phyloP scores from a whole-genome alignment of 2,113 vertebrate genomes.

The human region GRCh38 chr3:76451501-76452000 shows the following conservation, averaged over 20 bases:
- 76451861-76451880: neutral
- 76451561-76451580: neutral
- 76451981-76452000: neutral
- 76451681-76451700: neutral
- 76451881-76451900: neutral
- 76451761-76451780: neutral
- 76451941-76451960: neutral
- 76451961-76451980: neutral
- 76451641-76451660: neutral
- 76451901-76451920: neutral
- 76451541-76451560: neutral
- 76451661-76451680: slow-evolving; percentile 29
- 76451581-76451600: neutral
- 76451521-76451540: neutral
- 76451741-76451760: neutral
- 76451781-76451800: neutral
- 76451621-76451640: neutral
- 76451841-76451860: neutral
- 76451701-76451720: neutral
- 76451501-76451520: neutral
- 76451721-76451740: neutral
- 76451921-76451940: neutral
- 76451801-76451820: neutral
- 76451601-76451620: neutral
- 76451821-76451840: neutral